Percentiles rank a stretch among this genome's conserved stretches.
Evolutionary conservation across 2,113 vertebrate species (phyloP).

Genomic region (Okapia johnstoni): DNA sequence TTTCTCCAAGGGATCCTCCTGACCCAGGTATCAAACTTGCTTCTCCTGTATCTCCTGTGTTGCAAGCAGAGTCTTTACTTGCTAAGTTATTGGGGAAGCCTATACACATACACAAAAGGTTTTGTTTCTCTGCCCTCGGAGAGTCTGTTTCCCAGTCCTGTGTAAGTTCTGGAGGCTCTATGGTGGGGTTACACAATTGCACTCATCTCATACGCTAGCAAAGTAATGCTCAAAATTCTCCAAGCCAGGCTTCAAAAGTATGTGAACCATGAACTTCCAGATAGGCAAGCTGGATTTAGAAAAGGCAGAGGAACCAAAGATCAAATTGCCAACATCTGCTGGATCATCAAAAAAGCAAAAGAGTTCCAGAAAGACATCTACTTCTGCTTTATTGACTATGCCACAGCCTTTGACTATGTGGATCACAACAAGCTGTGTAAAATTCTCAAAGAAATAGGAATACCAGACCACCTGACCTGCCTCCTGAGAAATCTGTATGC

Average conservation of each 20-base stretch:
- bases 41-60: not conserved
- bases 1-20: not conserved
- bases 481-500: not conserved
- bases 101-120: not conserved
- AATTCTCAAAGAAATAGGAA: not conserved
- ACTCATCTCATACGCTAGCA: not conserved
- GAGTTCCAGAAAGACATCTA: not conserved
- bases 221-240: not conserved
- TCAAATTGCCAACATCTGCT: not conserved
- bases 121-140: not conserved
- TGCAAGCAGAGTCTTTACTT: not conserved
- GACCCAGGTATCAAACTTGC: not conserved
- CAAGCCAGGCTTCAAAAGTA: not conserved
- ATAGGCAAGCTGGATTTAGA: not conserved
- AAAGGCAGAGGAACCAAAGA: not conserved
- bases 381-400: not conserved
- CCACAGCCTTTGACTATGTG: not conserved
- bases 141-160: not conserved
- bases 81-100: not conserved
- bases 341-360: not conserved
- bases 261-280: accelerated
- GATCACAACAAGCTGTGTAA: not conserved
- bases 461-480: not conserved
- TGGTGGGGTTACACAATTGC: not conserved
- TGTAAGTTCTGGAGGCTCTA: not conserved